phyloP scores from a whole-genome alignment of 2,113 vertebrate genomes.

The Pampusana beccarii region DNA sequence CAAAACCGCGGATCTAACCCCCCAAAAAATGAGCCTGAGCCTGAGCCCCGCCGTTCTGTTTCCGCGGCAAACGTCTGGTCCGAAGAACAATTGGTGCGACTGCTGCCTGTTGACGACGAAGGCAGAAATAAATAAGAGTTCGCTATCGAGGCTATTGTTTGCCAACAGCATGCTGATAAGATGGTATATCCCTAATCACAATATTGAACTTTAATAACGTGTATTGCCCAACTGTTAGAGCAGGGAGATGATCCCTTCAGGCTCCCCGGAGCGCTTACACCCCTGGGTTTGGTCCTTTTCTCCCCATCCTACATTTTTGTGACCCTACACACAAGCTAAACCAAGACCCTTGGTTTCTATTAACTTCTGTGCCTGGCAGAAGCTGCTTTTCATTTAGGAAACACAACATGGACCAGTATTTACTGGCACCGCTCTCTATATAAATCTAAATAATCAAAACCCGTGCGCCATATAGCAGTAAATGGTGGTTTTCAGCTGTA shows the following conservation, averaged over 20 bases:
- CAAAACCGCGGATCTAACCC: not conserved
- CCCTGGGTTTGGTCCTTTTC: not conserved
- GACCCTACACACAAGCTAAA: not conserved
- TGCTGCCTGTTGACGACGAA: not conserved
- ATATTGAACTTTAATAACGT: not conserved
- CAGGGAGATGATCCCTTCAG: not conserved
- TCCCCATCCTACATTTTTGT: not conserved
- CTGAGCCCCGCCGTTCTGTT: too few species aligned
- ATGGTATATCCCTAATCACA: not conserved
- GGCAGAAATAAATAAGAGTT: not conserved
- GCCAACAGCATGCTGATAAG: not conserved
- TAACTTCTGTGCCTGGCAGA: not conserved
- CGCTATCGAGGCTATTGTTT: not conserved
- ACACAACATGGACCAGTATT: not conserved
- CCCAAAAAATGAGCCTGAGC: not conserved
- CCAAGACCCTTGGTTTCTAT: not conserved
- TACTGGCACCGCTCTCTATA: accelerated
- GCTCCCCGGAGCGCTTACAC: not conserved
- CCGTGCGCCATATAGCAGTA: accelerated
- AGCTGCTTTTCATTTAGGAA: not conserved
- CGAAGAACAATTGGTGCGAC: not conserved
- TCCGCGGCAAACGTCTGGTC: not conserved
- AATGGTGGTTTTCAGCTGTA: not conserved
- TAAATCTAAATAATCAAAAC: not conserved
- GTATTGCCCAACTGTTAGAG: not conserved